Evolutionary conservation across 2,888 invertebrate species (phyloP).

Genomic region (Odontocolon sp.): DNA sequence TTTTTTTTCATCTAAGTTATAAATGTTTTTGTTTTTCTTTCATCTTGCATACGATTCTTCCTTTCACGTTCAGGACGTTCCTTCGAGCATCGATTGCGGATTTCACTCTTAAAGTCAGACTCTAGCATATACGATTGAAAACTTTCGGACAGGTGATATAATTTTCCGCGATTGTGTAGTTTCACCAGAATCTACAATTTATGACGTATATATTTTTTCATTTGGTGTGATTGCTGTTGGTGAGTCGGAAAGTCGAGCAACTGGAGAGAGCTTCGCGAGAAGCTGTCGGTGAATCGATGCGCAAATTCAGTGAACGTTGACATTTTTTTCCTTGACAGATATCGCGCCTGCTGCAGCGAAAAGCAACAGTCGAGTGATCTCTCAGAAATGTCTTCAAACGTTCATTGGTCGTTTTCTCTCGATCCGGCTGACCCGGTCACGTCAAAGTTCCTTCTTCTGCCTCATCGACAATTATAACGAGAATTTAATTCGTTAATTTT

Average conservation of each 20-base stretch:
- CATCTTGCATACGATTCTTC: not conserved
- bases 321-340: not conserved
- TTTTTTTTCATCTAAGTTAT: constrained; percentile 46
- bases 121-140: not conserved
- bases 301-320: not conserved
- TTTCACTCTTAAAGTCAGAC: not conserved
- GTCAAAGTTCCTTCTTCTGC: not conserved
- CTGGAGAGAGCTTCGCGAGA: not conserved
- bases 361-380: not conserved
- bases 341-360: not conserved
- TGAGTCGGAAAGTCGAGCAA: not conserved
- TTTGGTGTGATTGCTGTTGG: constrained; percentile 14
- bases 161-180: not conserved
- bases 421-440: constrained; percentile 12
- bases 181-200: not conserved
- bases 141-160: not conserved
- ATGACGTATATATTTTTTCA: constrained; percentile 3
- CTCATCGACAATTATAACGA: not conserved
- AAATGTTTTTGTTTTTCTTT: constrained; percentile 39
- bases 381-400: constrained; percentile 22
- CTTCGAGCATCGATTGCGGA: not conserved
- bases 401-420: constrained; percentile 22
- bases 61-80: not conserved
- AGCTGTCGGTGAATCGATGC: not conserved
- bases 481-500: not conserved